Conservation (phyloP, 2,113 vertebrate genomes). For the Noctilio leporinus region DNA sequence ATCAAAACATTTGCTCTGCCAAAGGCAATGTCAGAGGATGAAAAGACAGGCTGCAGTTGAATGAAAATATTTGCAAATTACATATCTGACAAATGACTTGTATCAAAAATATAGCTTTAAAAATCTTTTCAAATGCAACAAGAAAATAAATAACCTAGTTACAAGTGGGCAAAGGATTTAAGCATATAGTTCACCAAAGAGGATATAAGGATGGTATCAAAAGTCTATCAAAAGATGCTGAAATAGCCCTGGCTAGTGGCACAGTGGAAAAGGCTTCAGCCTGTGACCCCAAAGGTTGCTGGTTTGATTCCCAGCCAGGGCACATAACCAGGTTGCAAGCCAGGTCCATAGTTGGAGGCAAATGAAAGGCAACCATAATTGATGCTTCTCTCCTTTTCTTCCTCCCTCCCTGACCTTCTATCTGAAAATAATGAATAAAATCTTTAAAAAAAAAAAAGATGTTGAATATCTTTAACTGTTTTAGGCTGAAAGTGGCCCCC, state of each 20-base stretch:
- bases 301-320: too few species aligned
- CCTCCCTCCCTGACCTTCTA: too few species aligned
- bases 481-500: not conserved
- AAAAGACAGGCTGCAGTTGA: not conserved
- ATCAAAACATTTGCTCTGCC: not conserved
- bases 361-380: too few species aligned
- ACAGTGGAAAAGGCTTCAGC: too few species aligned
- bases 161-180: not conserved
- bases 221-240: not conserved
- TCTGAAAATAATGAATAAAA: too few species aligned
- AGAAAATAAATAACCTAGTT: not conserved
- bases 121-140: not conserved
- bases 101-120: not conserved
- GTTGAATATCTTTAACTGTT: not conserved
- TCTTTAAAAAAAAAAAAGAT: too few species aligned
- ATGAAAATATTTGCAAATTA: not conserved
- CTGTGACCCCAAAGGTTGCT: too few species aligned
- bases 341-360: too few species aligned
- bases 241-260: too few species aligned
- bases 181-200: not conserved
- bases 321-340: too few species aligned
- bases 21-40: not conserved
- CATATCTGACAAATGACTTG: not conserved
- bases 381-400: too few species aligned
- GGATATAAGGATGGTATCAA: not conserved